Evolutionary conservation across 2,113 vertebrate species (phyloP), one percentile per base, ranked within the genome.

Genomic region (Sander lucioperca): DNA sequence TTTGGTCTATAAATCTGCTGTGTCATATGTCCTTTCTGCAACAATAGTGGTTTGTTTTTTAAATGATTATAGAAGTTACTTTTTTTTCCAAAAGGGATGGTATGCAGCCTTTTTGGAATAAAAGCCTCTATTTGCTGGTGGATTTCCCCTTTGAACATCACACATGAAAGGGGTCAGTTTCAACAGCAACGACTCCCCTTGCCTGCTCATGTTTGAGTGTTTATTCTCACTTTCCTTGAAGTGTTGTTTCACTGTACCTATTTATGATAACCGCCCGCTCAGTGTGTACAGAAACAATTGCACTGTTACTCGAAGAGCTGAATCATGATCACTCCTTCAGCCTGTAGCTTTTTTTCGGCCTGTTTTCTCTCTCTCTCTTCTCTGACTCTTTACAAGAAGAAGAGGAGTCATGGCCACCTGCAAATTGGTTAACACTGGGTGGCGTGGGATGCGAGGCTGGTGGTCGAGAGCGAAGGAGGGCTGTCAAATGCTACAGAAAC

Each of bases 171-270:
- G 85, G 93, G 88, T 92, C 86, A 83, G 43, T 83, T 86, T 85
- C 88, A 81, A 64, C 57, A 71, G 51, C 69, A 39, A 36, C 48
- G 57, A 85, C 58, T 78, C 83, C 81, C 74, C 50, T 70, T 10
- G 53, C 47, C 68, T 87, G 81, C 64, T 64, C 36, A 56, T 82
- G 84, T 89, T 89, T 85, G 84, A 71, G 86, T 91, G 83, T 89
- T 89, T 86, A 71, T 81, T 92, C 88, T 89, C 91, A 85, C 84
- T 93, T 94, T 94, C 92, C 88, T 88, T 93, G 90, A 93, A 92
- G 65, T 58, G 81, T 91, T 81, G 79, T 77, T 80, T 92, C 88
- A 85, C 86, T 79, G 84, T 88, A 88, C 61, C 85, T 85, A 79
- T 84, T 93, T 92, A 92, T 92, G 85, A 94, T 90, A 92, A 94